Conservation (phyloP, 2,797 vertebrate species). For the Acanthurus lineatus region DNA sequence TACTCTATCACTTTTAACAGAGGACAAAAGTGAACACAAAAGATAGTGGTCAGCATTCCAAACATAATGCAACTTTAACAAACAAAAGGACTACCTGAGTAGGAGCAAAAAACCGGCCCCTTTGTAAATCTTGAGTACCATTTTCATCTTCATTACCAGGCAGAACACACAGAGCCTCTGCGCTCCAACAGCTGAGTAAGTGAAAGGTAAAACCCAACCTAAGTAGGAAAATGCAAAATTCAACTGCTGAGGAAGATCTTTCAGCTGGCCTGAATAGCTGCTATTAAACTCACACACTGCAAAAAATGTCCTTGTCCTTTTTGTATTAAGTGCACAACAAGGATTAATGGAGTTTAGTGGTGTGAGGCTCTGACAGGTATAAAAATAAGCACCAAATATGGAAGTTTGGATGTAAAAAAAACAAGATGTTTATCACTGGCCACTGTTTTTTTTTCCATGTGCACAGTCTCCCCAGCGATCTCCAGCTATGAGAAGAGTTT, state of each 20-base stretch:
- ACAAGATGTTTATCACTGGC: conserved; percentile 65
- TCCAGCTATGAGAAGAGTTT: conserved; percentile 47
- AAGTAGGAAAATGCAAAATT: conserved; percentile 49
- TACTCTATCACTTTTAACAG: conserved; percentile 48
- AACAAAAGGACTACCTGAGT: conserved; percentile 82
- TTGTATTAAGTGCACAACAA: conserved; percentile 74
- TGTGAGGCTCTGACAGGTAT: conserved; percentile 65
- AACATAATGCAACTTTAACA: conserved; percentile 71
- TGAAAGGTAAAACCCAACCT: conserved; percentile 48
- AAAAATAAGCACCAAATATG: conserved; percentile 68
- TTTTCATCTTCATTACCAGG: conserved; percentile 55
- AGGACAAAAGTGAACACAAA: conserved; percentile 40
- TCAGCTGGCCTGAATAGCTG: conserved; percentile 53
- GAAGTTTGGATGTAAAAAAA: conserved; percentile 46
- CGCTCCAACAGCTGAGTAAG: conserved; percentile 51
- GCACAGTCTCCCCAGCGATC: conserved; percentile 40
- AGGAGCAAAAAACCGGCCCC: conserved; percentile 72
- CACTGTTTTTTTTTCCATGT: conserved; percentile 44
- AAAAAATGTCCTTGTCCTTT: conserved; percentile 59
- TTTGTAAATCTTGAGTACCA: conserved; percentile 76
- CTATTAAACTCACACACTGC: conserved; percentile 49
- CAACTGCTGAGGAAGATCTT: conserved; percentile 34
- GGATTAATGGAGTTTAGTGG: conserved; percentile 71
- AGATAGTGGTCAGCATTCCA: conserved; percentile 81
- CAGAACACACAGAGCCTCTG: conserved; percentile 29